phyloP scores from a whole-genome alignment of 2,888 invertebrate species.

The Hetaerina titia region DNA sequence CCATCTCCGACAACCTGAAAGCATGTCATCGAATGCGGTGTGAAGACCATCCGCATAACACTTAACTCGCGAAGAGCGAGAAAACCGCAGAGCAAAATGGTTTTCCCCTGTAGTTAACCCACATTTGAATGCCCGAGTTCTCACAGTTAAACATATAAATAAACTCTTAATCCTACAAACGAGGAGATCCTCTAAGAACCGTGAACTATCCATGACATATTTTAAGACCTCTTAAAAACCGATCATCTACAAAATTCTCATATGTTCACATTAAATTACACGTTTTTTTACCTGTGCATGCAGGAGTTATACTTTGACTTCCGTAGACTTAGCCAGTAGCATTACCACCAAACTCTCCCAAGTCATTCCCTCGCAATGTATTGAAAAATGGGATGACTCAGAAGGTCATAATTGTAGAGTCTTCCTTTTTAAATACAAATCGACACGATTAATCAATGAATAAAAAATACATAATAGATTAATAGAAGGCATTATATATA shows the following conservation, averaged over 20 bases:
- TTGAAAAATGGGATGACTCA: no score
- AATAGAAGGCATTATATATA: no score
- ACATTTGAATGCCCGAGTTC: neutral
- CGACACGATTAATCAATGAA: no score
- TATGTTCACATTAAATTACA: neutral
- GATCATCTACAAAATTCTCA: neutral
- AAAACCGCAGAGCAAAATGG: neutral
- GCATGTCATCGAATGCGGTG: neutral
- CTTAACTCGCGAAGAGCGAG: neutral
- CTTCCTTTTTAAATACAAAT: no score
- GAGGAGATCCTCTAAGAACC: neutral
- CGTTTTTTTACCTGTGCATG: neutral
- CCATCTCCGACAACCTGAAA: neutral
- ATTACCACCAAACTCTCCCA: no score
- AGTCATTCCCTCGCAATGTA: no score
- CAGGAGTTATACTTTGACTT: no score
- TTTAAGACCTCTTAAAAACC: neutral
- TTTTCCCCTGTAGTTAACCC: neutral
- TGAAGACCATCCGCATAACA: slow-evolving; percentile 26
- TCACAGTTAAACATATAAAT: neutral
- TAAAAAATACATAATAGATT: no score
- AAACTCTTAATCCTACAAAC: neutral
- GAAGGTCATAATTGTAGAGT: no score
- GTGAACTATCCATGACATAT: neutral
- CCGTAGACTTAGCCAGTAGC: no score